Base-by-base conservation (phyloP, 2,888 invertebrate genomes). In the Pseudococcus viburni region DNA sequence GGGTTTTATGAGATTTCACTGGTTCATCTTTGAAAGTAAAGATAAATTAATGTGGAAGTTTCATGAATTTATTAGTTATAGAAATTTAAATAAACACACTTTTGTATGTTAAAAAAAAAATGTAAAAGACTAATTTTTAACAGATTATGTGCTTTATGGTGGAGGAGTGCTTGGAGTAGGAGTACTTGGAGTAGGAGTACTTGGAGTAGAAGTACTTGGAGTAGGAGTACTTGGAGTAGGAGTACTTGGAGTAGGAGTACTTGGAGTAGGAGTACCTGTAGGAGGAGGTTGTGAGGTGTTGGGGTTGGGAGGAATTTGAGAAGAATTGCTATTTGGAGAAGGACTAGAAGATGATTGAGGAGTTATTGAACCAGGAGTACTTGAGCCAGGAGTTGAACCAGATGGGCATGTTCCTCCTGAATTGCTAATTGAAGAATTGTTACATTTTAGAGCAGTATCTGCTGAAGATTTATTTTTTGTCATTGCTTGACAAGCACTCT, bases 401-500 rank as follows among this genome's bases (percentile, higher is more conserved):
- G 26, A 7, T 33, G 22, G 8, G 9, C 64, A 15, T 51, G 48
- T 26, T 68, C 68, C 68, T 26, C 33, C 15, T 17, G 68, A 68
- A 68, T 33, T 33, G 33, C 33, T 26, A 19, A 64, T 64, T 26
- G 68, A 68, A 15, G 11, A 17, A 26, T 22, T 73, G 7, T 33
- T 73, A 73, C 73, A 73, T 33, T 73, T 33, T 17, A 73, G 15
- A 39, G 73, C 73, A 0, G 12, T 17, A 73, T 73, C 73, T 4
- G 73, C 73, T 15, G 15, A 15, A 17, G 73, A 4, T 73, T 73
- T 73, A 33, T 73, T 73, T 19, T 73, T 73, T 17, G 73, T 73
- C 73, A 73, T 73, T 5, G 73, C 73, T 17, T 73, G 73, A 12
- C 80, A 83, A 46, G 46, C 80, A 33, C 19, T n/a, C 33, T 19